phyloP scores from a whole-genome alignment of 37 sponge, comb jelly and placozoan genomes.

The Aphrocallistes beatrix region DNA sequence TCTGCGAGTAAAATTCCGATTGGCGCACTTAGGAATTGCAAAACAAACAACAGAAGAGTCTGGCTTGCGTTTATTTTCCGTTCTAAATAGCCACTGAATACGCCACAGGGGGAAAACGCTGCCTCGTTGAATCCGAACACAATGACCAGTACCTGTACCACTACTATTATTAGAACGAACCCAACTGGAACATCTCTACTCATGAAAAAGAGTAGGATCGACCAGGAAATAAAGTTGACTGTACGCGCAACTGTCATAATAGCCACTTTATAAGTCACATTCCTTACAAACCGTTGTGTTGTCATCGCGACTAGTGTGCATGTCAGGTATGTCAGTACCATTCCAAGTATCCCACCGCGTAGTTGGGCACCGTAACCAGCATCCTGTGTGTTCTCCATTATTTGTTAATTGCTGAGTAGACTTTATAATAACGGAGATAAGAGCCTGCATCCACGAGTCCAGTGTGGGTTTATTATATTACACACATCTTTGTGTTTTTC shows the following conservation, averaged over 20 bases:
- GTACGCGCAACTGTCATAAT: neutral
- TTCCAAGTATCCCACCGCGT: constrained; percentile 1
- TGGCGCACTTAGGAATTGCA: neutral
- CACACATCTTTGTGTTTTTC: no score
- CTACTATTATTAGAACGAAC: neutral
- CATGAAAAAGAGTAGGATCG: neutral
- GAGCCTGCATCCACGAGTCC: no score
- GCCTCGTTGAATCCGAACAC: neutral
- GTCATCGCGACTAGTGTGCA: neutral
- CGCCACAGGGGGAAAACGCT: neutral
- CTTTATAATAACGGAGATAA: no score
- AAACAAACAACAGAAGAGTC: neutral
- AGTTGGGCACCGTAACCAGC: neutral
- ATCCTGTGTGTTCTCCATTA: neutral
- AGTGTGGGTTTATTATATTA: no score
- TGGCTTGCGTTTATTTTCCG: neutral
- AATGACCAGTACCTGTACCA: neutral
- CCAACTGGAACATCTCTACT: neutral
- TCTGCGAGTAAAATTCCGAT: neutral
- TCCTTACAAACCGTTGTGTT: neutral
- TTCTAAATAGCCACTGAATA: neutral
- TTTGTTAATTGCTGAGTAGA: no score
- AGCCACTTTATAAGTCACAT: neutral
- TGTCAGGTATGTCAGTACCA: neutral
- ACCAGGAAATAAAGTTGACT: neutral